phyloP scores from a whole-genome alignment of 2,113 vertebrate genomes.

The Zapus hudsonius region DNA sequence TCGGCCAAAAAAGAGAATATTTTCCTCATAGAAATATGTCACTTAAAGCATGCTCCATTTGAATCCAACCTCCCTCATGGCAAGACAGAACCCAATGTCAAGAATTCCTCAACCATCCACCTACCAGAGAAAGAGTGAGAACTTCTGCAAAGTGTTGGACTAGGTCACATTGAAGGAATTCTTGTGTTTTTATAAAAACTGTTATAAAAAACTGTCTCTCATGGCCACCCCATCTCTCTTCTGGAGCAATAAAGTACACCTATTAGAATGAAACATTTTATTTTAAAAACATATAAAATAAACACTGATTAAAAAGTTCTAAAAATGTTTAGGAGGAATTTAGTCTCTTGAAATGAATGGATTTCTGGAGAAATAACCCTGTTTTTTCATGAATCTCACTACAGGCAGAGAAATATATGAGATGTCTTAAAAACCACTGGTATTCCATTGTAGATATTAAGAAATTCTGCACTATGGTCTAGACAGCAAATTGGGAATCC shows the following conservation, averaged over 20 bases:
- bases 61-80: background rate
- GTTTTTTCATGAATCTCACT: conserved; percentile 59
- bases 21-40: background rate
- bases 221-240: conserved; percentile 20
- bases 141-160: background rate
- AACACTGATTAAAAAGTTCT: background rate
- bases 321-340: conserved; percentile 51
- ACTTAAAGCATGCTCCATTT: background rate
- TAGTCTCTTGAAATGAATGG: conserved; percentile 51
- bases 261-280: conserved; percentile 24
- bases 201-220: no score
- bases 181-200: background rate
- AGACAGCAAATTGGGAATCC: conserved; percentile 78
- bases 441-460: conserved; percentile 75
- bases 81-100: background rate
- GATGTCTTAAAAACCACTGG: conserved; percentile 56
- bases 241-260: background rate
- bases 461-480: conserved; percentile 74
- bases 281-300: conserved; percentile 46
- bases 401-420: conserved; percentile 72
- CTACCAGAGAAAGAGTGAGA: background rate
- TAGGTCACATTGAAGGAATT: no score
- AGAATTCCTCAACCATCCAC: fast-evolving
- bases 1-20: no score
- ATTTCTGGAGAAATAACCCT: conserved; percentile 29